phyloP scores from a whole-genome alignment of 2,113 vertebrate genomes.

The Ardeotis arabs region DNA sequence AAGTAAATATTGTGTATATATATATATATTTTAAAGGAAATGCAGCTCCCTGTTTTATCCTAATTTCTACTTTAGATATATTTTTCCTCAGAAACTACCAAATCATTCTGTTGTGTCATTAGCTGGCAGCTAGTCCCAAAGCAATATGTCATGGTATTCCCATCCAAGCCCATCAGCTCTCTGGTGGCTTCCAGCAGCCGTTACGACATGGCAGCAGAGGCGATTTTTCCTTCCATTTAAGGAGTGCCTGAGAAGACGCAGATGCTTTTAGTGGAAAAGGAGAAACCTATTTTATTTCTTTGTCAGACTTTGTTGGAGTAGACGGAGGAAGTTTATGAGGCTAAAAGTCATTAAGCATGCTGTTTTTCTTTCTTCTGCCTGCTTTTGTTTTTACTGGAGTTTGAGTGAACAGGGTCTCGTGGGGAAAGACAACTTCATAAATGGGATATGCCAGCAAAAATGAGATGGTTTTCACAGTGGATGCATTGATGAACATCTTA shows the following conservation, averaged over 20 bases:
- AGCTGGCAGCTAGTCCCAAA: background rate
- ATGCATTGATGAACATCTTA: too few relatives aligned
- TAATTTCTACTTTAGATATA: background rate
- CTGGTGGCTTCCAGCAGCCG: background rate
- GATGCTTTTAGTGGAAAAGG: conserved; percentile 31
- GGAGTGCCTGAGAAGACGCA: background rate
- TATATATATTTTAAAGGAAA: background rate
- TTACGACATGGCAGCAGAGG: background rate
- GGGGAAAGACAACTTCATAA: background rate
- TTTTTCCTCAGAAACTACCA: background rate
- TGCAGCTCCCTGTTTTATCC: background rate
- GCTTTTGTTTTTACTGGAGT: background rate
- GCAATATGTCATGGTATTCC: background rate
- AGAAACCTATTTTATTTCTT: background rate
- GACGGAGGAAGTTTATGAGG: background rate
- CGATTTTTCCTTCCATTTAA: conserved; percentile 2
- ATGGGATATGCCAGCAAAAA: background rate
- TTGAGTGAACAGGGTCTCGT: background rate
- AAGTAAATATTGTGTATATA: background rate
- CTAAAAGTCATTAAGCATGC: background rate
- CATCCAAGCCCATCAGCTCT: background rate
- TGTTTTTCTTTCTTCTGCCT: background rate
- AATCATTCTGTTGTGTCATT: background rate
- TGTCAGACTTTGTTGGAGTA: background rate
- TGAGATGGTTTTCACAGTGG: background rate